Conservation (phyloP, 2,113 vertebrate genomes). For the Lagopus muta region DNA sequence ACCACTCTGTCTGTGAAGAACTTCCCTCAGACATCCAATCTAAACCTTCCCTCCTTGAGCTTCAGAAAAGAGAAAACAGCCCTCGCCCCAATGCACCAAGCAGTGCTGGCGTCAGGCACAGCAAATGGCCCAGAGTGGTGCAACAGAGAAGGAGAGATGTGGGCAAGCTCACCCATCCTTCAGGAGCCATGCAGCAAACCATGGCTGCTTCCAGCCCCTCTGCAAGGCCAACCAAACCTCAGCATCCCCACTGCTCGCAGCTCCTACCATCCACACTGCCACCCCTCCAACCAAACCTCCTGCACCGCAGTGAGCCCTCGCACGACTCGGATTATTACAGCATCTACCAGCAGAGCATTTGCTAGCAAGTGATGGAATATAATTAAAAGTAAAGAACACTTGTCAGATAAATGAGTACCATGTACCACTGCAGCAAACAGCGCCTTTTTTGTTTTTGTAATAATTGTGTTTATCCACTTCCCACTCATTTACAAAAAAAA, state of each 20-base stretch:
- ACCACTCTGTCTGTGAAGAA: too few relatives aligned
- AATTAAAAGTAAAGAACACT: slow-evolving; percentile 68
- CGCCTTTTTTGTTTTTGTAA: slow-evolving; percentile 27
- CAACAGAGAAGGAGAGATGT: accelerated
- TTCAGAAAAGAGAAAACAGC: neutral
- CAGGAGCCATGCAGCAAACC: neutral
- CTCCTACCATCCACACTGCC: accelerated
- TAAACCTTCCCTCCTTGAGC: too few relatives aligned
- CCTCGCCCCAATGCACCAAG: accelerated
- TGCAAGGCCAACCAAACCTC: neutral
- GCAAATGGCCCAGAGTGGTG: accelerated
- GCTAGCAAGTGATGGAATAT: slow-evolving; percentile 11
- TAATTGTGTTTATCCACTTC: slow-evolving; percentile 73
- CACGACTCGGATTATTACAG: neutral
- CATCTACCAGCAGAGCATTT: neutral
- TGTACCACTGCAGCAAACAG: slow-evolving; percentile 16
- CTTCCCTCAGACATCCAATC: too few relatives aligned
- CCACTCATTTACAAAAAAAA: slow-evolving; percentile 70
- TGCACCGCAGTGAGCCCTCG: neutral
- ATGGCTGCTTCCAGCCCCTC: neutral
- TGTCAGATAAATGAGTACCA: slow-evolving; percentile 55
- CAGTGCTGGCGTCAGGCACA: neutral
- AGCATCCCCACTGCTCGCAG: too few relatives aligned
- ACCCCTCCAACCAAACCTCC: neutral
- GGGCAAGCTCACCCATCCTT: neutral